phyloP scores from a whole-genome alignment of 2,888 invertebrate genomes.

The Nomada fucata region DNA sequence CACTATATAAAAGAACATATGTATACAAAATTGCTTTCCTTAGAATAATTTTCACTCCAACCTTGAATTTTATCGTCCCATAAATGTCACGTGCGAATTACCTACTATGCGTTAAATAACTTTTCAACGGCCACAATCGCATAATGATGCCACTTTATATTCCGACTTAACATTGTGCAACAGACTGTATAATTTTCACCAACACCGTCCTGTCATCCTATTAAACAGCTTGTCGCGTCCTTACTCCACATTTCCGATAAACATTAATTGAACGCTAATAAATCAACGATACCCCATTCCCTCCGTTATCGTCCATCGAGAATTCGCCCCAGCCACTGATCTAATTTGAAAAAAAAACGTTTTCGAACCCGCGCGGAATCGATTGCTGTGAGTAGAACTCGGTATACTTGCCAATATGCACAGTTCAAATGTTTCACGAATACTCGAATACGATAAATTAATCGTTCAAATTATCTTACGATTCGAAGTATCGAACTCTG shows the following conservation, averaged over 20 bases:
- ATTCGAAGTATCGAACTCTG: too few species aligned
- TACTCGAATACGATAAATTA: too few species aligned
- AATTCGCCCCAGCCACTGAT: not conserved
- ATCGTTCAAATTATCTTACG: too few species aligned
- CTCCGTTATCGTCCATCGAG: not conserved
- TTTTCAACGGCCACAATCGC: not conserved
- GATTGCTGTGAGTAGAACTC: not conserved
- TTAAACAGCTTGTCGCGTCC: not conserved
- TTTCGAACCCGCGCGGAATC: not conserved
- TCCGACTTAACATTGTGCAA: not conserved
- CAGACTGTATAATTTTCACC: not conserved
- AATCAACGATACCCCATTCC: not conserved
- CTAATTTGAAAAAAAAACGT: not conserved
- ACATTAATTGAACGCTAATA: not conserved
- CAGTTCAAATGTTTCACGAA: too few species aligned
- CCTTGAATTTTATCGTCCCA: not conserved
- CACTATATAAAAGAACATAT: too few species aligned
- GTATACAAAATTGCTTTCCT: too few species aligned
- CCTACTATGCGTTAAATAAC: not conserved
- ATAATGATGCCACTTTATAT: not conserved
- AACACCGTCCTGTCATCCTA: not conserved
- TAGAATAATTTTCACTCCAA: not conserved
- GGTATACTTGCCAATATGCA: too few species aligned
- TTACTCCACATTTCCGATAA: not conserved
- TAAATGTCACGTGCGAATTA: not conserved